Base-by-base conservation (phyloP, 2,888 invertebrate species). In the Drosophila longiperda region DNA sequence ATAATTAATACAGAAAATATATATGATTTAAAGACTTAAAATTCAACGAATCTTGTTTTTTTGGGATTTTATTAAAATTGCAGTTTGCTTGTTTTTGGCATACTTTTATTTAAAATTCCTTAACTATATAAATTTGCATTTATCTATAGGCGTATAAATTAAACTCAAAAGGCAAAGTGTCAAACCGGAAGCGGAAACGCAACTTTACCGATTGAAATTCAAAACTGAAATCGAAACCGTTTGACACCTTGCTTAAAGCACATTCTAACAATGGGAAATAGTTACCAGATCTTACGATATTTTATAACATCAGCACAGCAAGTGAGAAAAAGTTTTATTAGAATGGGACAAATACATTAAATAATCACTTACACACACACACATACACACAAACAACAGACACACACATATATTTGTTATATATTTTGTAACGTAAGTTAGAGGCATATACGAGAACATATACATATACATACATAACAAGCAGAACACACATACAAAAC, bases 371-470 rank as follows among this genome's bases (percentile, higher is more conserved):
- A 81, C 60, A 72, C 67, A 82, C 66, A 73, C 52, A 57, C 80
- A 83, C 59, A 68, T 66, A 82, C 62, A 73, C 52, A 11, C 11
- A 12, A 73, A 29, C 29, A 50, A 62, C 65, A 66, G 76, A 85
- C 60, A 66, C 70, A 73, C 66, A 73, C 75, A 78, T 57, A 76
- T 80, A 88, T 88, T 89, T 87, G 89, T 87, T 87, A 87, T 87
- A 87, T 87, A 87, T 87, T 87, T 88, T 87, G 84, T 87, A 87
- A 85, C 72, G 89, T 87, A 88, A 87, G 89, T 79, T 87, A 88
- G 87, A 81, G 33, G 65, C 82, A 83, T 75, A 83, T 68, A 80
- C 73, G 64, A 73, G 53, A 65, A 75, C 68, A 76, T 66, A 75
- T 57, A 84, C 62, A 80, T 34, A 29, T 23, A 72, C 12, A 76